phyloP scores from a whole-genome alignment of 2,888 invertebrate genomes.

The Tipula lateralis region DNA sequence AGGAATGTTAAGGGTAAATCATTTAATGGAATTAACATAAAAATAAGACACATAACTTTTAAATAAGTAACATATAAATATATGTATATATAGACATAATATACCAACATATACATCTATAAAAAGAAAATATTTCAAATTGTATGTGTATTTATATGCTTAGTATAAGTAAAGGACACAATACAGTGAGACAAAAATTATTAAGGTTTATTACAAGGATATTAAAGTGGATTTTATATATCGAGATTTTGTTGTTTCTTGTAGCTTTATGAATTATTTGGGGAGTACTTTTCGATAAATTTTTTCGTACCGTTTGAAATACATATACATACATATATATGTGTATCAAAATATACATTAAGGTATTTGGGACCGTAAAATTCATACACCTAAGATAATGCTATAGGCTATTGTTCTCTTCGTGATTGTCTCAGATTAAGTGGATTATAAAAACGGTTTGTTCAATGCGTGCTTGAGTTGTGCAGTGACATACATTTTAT shows the following conservation, averaged over 20 bases:
- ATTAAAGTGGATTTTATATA: conserved; percentile 12
- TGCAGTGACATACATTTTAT: too few species aligned
- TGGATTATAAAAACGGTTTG: too few species aligned
- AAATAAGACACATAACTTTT: neutral
- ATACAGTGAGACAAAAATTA: neutral
- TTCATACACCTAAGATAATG: neutral
- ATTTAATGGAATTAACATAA: conserved; percentile 24
- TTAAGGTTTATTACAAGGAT: conserved; percentile 15
- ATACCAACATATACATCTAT: too few species aligned
- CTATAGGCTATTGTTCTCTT: too few species aligned
- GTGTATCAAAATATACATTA: neutral
- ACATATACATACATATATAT: too few species aligned
- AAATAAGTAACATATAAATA: neutral
- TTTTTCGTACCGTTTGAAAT: neutral
- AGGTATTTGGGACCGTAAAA: neutral
- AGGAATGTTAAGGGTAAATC: neutral
- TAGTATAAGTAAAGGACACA: neutral
- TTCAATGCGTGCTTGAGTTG: too few species aligned
- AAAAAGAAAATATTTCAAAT: neutral
- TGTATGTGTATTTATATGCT: neutral
- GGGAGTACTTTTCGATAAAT: neutral
- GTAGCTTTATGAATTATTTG: neutral
- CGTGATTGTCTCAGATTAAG: too few species aligned
- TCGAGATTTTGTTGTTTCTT: neutral
- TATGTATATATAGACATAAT: neutral